phyloP scores from a whole-genome alignment of 37 sponge, comb jelly and placozoan genomes.

The Ianthella basta region DNA sequence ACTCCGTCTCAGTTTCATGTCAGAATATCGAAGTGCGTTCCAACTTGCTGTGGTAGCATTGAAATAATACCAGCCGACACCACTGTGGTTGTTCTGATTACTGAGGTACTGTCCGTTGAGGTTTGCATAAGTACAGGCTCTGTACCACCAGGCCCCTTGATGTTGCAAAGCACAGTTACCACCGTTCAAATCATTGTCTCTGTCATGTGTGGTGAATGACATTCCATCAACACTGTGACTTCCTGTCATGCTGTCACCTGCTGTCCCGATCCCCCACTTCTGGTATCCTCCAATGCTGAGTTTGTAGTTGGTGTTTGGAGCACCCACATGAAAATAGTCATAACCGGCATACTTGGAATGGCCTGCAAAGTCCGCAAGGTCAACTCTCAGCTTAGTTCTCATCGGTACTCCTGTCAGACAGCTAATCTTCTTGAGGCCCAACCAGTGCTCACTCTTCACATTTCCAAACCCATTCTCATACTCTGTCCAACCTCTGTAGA shows the following conservation, averaged over 20 bases:
- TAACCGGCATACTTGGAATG: conserved; percentile 16
- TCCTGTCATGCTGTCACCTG: not conserved
- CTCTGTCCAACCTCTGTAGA: conserved; percentile 29
- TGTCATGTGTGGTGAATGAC: conserved; percentile 29
- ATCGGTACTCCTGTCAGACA: conserved; percentile 4
- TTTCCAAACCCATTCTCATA: conserved; percentile 42
- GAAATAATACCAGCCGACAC: not conserved
- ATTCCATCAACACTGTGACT: not conserved
- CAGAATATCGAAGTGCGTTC: not conserved
- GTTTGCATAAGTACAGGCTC: not conserved
- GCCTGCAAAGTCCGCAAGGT: conserved; percentile 11
- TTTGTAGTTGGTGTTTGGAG: not conserved
- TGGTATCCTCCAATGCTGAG: conserved; percentile 22
- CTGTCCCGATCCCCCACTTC: not conserved
- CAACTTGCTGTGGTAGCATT: not conserved
- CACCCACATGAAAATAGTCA: conserved; percentile 20
- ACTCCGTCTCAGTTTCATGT: conserved; percentile 21
- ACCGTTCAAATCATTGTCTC: conserved; percentile 11
- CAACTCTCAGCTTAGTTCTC: conserved; percentile 28
- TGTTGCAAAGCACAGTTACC: not conserved
- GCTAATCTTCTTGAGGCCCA: conserved; percentile 24
- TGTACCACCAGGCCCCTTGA: conserved; percentile 20
- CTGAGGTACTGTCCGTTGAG: not conserved
- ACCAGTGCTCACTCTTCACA: conserved; percentile 23
- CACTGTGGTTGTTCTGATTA: not conserved